phyloP scores from a whole-genome alignment of 2,113 vertebrate species.

The Anolis sagrei region DNA sequence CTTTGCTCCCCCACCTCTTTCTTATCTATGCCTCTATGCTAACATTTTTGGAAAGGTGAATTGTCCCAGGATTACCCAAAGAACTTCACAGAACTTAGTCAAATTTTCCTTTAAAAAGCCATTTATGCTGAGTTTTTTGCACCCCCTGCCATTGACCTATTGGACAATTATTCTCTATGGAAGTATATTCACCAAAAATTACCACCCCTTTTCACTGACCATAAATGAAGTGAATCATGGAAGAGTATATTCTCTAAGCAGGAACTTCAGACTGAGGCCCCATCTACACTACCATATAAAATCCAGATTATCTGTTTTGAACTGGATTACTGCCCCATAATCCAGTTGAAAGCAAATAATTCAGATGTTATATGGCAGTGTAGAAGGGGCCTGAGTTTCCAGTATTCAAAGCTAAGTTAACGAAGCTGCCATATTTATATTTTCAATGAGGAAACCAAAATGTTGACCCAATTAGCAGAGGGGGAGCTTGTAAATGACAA shows the following conservation, averaged over 20 bases:
- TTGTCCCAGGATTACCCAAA: neutral
- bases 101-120: neutral
- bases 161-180: neutral
- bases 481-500: neutral
- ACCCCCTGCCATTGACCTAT: neutral
- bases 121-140: neutral
- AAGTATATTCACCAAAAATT: neutral
- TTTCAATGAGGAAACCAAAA: neutral
- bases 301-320: too few species aligned
- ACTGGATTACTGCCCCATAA: too few species aligned
- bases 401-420: neutral
- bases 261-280: neutral
- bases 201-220: neutral
- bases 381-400: neutral
- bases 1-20: neutral
- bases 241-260: neutral
- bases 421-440: neutral
- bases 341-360: too few species aligned
- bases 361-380: too few species aligned
- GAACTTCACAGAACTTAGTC: neutral
- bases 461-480: neutral
- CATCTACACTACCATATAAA: too few species aligned
- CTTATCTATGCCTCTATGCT: neutral
- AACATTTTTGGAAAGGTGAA: neutral
- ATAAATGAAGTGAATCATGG: neutral